phyloP scores from a whole-genome alignment of 2,113 vertebrate species.

The Hypanus sabinus region DNA sequence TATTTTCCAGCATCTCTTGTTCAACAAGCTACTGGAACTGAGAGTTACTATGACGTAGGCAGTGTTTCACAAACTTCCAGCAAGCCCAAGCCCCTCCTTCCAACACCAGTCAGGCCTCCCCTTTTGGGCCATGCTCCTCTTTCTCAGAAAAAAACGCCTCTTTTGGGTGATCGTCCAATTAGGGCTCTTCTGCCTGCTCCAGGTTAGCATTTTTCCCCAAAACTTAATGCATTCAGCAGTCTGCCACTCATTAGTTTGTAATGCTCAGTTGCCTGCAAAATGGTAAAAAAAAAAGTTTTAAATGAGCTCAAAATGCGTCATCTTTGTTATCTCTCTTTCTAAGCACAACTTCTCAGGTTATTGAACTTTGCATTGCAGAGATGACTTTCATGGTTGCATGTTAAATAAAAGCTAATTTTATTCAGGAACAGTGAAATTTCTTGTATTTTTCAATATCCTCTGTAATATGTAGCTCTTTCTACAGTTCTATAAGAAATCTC shows the following conservation, averaged over 20 bases:
- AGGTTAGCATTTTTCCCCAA: slow-evolving; percentile 48
- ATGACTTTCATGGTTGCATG: background rate
- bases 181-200: slow-evolving; percentile 49
- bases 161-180: slow-evolving; percentile 40
- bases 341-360: background rate
- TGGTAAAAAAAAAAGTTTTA: background rate
- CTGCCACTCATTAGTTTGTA: background rate
- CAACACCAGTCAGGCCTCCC: slow-evolving; percentile 46
- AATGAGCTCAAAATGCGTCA: background rate
- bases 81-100: slow-evolving; percentile 59
- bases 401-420: background rate
- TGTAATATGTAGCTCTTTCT: background rate
- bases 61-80: slow-evolving; percentile 40
- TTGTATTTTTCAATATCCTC: no score
- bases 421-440: no score
- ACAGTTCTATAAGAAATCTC: background rate
- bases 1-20: slow-evolving; percentile 17
- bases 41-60: slow-evolving; percentile 24
- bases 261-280: background rate
- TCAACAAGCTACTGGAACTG: slow-evolving; percentile 12
- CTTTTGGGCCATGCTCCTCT: slow-evolving; percentile 38
- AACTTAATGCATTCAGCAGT: background rate
- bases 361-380: background rate
- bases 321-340: background rate
- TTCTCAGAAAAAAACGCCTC: slow-evolving; percentile 43